These are phyloP conservation scores for Apamea anceps DNA, from an alignment of 2,888 invertebrate species.

Conservation along the genomic window DNA sequence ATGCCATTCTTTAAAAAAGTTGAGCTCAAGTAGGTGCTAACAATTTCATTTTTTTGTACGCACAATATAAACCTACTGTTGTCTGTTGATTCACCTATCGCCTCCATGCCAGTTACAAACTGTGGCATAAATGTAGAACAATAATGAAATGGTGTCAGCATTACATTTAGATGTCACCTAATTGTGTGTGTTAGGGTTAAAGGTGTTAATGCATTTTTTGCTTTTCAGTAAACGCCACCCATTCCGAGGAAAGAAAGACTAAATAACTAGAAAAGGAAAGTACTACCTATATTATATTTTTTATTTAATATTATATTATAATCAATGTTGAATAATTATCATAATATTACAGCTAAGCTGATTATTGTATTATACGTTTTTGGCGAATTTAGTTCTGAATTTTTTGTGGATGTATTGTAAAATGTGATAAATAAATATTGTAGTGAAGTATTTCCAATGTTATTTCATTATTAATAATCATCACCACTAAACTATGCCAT, in stretches of 20 bases:
- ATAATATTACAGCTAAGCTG: slow-evolving; percentile 32
- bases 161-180: not conserved
- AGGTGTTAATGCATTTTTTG: not conserved
- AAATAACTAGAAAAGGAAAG: slow-evolving; percentile 24
- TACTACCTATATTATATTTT: not conserved
- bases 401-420: slow-evolving; percentile 34
- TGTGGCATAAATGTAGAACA: not conserved
- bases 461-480: slow-evolving; percentile 1
- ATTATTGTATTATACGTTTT: slow-evolving; percentile 25
- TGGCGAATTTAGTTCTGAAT: slow-evolving; percentile 16
- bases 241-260: slow-evolving; percentile 82
- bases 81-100: not conserved
- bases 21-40: not conserved
- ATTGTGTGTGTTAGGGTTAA: not conserved
- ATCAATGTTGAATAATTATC: slow-evolving; percentile 21
- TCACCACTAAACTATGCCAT: not conserved
- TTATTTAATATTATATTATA: not conserved
- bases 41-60: not conserved
- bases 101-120: not conserved
- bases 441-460: slow-evolving; percentile 18
- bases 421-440: slow-evolving; percentile 45
- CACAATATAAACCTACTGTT: not conserved
- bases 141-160: not conserved
- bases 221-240: slow-evolving; percentile 86
- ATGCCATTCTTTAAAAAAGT: not conserved